Evolutionary conservation across 2,888 invertebrate species (phyloP).

Genomic region (Microctonus aethiopoides): DNA sequence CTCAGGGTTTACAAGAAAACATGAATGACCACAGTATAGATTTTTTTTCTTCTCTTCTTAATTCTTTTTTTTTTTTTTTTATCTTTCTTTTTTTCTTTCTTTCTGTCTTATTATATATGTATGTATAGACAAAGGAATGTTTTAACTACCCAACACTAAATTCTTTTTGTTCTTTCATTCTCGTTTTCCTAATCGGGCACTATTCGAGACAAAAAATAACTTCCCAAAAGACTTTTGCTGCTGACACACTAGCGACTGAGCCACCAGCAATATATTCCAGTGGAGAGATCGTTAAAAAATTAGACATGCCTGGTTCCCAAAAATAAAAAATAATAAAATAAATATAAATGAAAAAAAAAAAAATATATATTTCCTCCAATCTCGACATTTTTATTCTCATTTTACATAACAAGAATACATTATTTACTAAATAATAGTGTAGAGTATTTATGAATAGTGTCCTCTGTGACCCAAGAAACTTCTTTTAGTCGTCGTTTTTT

Average conservation of each 20-base stretch:
- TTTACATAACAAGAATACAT: background rate
- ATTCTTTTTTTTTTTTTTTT: background rate
- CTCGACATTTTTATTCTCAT: background rate
- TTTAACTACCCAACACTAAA: conserved; percentile 15
- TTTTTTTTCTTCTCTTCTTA: background rate
- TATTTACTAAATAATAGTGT: background rate
- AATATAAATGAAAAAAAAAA: background rate
- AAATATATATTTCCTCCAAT: background rate
- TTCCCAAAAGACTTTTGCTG: background rate
- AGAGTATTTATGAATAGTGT: background rate
- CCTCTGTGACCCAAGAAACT: background rate
- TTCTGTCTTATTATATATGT: background rate
- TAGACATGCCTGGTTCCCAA: background rate
- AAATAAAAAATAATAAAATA: background rate
- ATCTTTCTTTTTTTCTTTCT: background rate
- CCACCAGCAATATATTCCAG: conserved; percentile 4
- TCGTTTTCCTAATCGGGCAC: background rate
- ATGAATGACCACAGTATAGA: conserved; percentile 46
- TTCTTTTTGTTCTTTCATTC: conserved; percentile 1
- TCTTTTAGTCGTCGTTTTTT: background rate
- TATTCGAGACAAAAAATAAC: conserved; percentile 1
- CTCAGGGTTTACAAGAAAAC: conserved; percentile 23
- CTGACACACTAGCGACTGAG: background rate
- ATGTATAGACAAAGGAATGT: conserved; percentile 12
- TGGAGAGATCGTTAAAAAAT: conserved; percentile 5